Percentiles rank a stretch among this genome's conserved stretches.
phyloP scores from a whole-genome alignment of 2,797 vertebrate species.

The Melanotaenia trifasciata region DNA sequence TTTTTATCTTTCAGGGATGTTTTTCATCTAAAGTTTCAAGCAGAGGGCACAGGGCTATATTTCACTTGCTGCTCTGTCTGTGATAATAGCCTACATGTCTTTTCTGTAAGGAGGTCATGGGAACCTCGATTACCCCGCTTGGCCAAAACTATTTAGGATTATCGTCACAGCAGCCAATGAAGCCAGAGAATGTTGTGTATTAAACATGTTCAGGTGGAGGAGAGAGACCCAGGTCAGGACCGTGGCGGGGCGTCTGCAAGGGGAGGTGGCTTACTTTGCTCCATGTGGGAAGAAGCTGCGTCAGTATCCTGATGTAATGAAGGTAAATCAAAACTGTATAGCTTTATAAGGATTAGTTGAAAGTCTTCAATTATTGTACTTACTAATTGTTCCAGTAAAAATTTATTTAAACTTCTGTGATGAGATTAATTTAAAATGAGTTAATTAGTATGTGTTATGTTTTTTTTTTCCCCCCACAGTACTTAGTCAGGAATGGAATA shows the following conservation, averaged over 20 bases:
- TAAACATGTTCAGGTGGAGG: slow-evolving; percentile 86
- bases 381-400: slow-evolving; percentile 5
- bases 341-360: slow-evolving; percentile 2
- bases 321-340: slow-evolving; percentile 79
- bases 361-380: not conserved
- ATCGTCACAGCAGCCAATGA: slow-evolving; percentile 35
- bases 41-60: slow-evolving; percentile 37
- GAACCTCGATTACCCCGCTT: slow-evolving; percentile 33
- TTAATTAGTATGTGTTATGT: slow-evolving; percentile 11
- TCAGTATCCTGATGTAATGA: slow-evolving; percentile 95
- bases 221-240: slow-evolving; percentile 93
- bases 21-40: slow-evolving; percentile 68
- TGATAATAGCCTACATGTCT: slow-evolving; percentile 25
- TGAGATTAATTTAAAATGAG: not conserved
- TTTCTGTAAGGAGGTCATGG: slow-evolving; percentile 36
- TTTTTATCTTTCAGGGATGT: slow-evolving; percentile 73
- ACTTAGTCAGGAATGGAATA: slow-evolving; percentile 94
- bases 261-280: slow-evolving; percentile 93
- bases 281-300: slow-evolving; percentile 96
- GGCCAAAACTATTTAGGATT: slow-evolving; percentile 41
- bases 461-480: slow-evolving; percentile 84
- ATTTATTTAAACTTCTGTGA: not conserved
- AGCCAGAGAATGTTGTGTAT: slow-evolving; percentile 5
- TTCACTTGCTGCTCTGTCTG: slow-evolving; percentile 36
- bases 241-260: slow-evolving; percentile 89